phyloP scores from a whole-genome alignment of 2,888 invertebrate species.

The Xestia ashworthii region DNA sequence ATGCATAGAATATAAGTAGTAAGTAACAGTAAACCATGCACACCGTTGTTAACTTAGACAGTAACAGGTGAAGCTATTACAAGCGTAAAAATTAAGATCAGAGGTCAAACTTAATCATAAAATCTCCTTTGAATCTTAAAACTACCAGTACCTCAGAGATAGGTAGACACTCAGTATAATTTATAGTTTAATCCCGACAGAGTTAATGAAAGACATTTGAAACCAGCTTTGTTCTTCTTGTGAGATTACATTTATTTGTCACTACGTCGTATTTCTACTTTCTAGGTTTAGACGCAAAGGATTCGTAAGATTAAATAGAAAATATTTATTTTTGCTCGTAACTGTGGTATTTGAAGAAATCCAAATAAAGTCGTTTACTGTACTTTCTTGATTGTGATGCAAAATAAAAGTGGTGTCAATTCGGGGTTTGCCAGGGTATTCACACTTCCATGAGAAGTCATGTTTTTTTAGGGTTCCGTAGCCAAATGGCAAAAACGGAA shows the following conservation, averaged over 20 bases:
- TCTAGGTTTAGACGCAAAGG: conserved; percentile 17
- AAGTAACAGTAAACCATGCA: no score
- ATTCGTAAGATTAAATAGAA: background rate
- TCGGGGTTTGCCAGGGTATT: no score
- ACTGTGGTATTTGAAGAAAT: background rate
- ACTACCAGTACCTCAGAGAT: conserved; percentile 1
- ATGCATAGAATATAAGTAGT: no score
- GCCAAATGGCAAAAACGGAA: no score
- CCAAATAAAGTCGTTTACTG: background rate
- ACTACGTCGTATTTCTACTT: background rate
- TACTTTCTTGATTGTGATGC: background rate
- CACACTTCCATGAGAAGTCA: no score
- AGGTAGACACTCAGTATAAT: conserved; percentile 40
- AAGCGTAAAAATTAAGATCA: background rate
- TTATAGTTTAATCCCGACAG: conserved; percentile 56
- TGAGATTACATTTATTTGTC: conserved; percentile 53
- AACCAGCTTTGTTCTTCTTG: conserved; percentile 47
- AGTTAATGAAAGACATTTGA: conserved; percentile 54
- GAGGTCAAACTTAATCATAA: conserved; percentile 27
- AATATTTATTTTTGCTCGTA: background rate
- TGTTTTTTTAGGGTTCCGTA: no score
- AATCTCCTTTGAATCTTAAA: conserved; percentile 32
- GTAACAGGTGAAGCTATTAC: no score
- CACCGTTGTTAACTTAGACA: no score
- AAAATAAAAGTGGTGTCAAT: background rate